phyloP scores from a whole-genome alignment of 2,113 vertebrate genomes.

The Benitochromis conjunctus region DNA sequence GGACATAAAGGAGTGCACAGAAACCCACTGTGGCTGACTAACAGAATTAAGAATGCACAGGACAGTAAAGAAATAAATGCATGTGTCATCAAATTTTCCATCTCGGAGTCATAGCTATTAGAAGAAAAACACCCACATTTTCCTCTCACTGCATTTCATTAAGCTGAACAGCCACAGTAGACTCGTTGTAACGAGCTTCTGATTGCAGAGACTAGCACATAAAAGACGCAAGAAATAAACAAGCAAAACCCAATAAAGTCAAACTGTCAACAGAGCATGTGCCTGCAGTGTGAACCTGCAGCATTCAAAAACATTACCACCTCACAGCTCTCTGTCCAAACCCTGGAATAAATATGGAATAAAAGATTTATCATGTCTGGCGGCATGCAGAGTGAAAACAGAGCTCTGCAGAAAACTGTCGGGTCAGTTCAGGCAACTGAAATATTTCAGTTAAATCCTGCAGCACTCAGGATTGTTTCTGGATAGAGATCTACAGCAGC shows the following conservation, averaged over 20 bases:
- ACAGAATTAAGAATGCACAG: background rate
- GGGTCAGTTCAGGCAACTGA: background rate
- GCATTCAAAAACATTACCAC: background rate
- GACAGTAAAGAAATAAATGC: background rate
- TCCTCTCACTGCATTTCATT: slow-evolving; percentile 1
- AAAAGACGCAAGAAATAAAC: slow-evolving; percentile 6
- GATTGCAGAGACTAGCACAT: background rate
- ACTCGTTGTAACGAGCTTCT: background rate
- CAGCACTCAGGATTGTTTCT: background rate
- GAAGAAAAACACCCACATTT: background rate
- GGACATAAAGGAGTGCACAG: background rate
- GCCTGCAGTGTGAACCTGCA: background rate
- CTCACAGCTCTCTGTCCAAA: slow-evolving; percentile 3
- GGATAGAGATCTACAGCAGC: background rate
- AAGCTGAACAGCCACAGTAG: background rate
- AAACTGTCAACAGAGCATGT: slow-evolving; percentile 1
- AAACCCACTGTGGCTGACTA: background rate
- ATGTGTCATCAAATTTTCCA: background rate
- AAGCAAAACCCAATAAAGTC: slow-evolving; percentile 9
- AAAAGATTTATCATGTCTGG: slow-evolving; percentile 58
- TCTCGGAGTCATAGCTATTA: background rate
- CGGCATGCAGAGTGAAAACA: background rate
- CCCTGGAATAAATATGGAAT: slow-evolving; percentile 48
- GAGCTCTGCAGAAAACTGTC: slow-evolving; percentile 21
- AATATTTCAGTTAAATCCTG: slow-evolving; percentile 25